These are phyloP conservation scores for Bubalus kerabau DNA, from an alignment of 2,113 vertebrate species.

Conservation along the genomic window DNA sequence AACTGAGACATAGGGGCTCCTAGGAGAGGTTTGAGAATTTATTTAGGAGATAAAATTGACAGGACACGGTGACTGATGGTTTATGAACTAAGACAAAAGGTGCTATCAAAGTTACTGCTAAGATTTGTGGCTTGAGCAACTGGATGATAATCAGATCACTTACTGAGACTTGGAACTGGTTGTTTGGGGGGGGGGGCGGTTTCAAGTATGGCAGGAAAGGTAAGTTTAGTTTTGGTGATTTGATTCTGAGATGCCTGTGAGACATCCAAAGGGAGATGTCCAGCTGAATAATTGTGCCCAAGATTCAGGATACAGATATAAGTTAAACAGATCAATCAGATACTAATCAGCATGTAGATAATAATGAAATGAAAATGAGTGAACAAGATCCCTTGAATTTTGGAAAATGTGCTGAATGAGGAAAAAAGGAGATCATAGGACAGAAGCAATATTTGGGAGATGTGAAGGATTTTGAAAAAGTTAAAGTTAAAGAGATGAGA, in stretches of 20 bases:
- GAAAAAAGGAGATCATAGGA: too few relatives aligned
- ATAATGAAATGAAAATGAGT: background rate
- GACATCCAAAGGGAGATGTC: background rate
- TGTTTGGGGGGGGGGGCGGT: too few relatives aligned
- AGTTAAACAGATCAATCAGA: background rate
- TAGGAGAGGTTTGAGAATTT: background rate
- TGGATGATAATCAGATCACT: background rate
- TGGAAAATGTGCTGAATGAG: background rate
- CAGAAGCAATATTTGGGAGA: background rate
- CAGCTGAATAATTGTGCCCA: background rate
- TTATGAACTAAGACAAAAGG: background rate
- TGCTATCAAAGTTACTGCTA: background rate
- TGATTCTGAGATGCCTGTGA: background rate
- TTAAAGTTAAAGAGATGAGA: background rate
- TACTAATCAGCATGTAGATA: background rate
- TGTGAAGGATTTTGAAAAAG: background rate
- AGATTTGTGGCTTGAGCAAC: background rate
- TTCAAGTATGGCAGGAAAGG: background rate
- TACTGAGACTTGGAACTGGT: background rate
- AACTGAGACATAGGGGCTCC: background rate
- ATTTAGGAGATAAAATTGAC: background rate
- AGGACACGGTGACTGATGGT: background rate
- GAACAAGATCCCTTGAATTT: background rate
- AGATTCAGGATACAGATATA: background rate
- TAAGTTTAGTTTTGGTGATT: background rate